Conservation (phyloP, 2,888 invertebrate genomes). For the Plemyria rubiginata region DNA sequence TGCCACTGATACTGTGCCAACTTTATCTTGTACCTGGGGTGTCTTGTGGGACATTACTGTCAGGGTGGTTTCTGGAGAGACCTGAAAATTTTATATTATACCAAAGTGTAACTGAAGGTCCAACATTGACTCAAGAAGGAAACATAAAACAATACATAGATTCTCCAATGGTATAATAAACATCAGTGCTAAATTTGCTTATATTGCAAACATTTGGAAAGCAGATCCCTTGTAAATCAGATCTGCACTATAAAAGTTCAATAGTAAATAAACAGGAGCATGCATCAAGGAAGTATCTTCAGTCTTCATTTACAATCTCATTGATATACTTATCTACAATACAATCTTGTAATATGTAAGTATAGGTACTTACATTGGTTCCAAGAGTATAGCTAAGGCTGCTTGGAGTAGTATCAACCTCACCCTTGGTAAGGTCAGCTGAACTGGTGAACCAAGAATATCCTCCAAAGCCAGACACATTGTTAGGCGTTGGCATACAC, state of each 20-base stretch:
- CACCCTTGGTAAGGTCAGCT: conserved; percentile 79
- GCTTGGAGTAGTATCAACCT: conserved; percentile 80
- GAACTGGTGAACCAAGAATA: conserved; percentile 82
- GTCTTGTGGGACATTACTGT: conserved; percentile 82
- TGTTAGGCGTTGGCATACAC: conserved; percentile 84
- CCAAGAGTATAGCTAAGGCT: conserved; percentile 81
- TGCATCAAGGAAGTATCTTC: conserved; percentile 14
- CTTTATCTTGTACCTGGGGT: conserved; percentile 81
- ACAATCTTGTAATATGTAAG: background rate
- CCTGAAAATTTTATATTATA: conserved; percentile 55
- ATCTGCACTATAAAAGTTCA: conserved; percentile 16
- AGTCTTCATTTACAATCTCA: conserved; percentile 8
- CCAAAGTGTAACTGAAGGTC: background rate
- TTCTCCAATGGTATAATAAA: background rate
- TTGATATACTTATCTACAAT: too few relatives aligned
- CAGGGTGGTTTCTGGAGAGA: conserved; percentile 79
- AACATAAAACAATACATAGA: background rate
- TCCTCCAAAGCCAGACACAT: conserved; percentile 82
- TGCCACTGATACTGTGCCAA: conserved; percentile 73
- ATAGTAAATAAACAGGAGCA: conserved; percentile 18
- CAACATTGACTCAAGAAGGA: background rate
- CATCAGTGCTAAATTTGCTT: background rate
- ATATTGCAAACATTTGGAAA: background rate
- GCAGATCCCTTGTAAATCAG: background rate
- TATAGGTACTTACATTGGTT: conserved; percentile 70